Evolutionary conservation across 2,113 vertebrate species (phyloP), one percentile per base, ranked within the genome.

Genomic region (Eurypyga helias): DNA sequence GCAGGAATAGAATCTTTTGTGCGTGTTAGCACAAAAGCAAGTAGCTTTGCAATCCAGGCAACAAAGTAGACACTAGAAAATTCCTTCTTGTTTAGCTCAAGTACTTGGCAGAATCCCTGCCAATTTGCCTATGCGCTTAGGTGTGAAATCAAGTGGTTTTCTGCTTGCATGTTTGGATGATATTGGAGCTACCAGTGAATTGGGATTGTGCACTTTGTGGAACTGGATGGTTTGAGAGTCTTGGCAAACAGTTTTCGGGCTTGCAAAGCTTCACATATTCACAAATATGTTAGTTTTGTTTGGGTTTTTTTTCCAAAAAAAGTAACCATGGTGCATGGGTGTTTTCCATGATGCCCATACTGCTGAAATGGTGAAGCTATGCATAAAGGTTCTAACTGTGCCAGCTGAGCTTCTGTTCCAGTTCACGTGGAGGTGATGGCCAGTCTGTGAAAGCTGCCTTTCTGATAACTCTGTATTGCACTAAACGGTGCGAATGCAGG

Each of bases 61-160:
- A 36, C n/a, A 67, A 71, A 49, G n/a, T 43, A 79, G 31, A 34
- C 20, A 6, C 57, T 66, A 78, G 54, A 72, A 89, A 85, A 84
- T 64, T 65, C 36, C 10, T 81, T 89, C 26, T 33, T 79, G 41
- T 89, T 95, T 16, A n/a, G 38, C 57, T 71, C 55, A 67, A 33
- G 66, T 89, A 51, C 48, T 87, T 76, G 75, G 72, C 81, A 54
- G 61, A 67, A 83, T 34, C 49, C 23, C 20, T 45, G 45, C 33
- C 36, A 41, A 2, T 55, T 75, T 62, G 17, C 23, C 12, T 4
- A 1, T 28, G 52, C 69, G 31, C 20, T 73, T 82, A 51, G 52
- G 20, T 64, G 26, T 87, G 73, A 92, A 95, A 91, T 82, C 12
- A 29, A 67, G 16, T 57, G 24, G 2, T 71, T 91, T 96, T 54